Evolutionary conservation across 2,113 vertebrate species (phyloP).

Genomic region (Atherinomorus stipes): DNA sequence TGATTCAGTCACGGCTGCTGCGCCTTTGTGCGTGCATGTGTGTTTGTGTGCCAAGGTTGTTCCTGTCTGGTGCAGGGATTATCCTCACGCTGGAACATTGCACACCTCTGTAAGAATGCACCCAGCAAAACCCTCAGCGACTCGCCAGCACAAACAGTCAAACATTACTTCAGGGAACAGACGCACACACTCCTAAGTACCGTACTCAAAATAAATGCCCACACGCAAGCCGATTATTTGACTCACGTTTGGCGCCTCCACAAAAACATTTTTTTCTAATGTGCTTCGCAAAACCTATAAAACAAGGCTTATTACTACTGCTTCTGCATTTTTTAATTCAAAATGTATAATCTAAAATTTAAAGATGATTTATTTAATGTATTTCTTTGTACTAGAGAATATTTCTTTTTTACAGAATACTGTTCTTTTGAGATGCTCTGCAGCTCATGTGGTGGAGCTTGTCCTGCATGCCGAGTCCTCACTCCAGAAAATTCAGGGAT

Average conservation of each 20-base stretch:
- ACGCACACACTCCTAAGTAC: background rate
- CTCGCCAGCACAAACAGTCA: conserved; percentile 46
- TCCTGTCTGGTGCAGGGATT: conserved; percentile 64
- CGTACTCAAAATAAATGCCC: conserved; percentile 15
- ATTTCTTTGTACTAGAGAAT: too few species aligned
- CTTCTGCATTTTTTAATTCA: background rate
- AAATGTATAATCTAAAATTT: background rate
- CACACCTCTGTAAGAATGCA: conserved; percentile 45
- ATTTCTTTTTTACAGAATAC: too few species aligned
- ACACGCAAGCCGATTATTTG: background rate
- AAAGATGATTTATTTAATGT: background rate
- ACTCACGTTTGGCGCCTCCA: background rate
- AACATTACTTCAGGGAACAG: conserved; percentile 28
- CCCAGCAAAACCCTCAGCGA: conserved; percentile 8
- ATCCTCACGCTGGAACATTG: conserved; percentile 61
- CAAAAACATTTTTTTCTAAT: background rate
- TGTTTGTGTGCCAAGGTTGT: conserved; percentile 57
- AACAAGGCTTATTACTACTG: background rate
- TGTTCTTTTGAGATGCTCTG: too few species aligned
- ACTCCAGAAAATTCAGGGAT: too few species aligned
- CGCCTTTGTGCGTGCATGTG: conserved; percentile 17
- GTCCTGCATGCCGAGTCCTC: too few species aligned
- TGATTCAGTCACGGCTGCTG: background rate
- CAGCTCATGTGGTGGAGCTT: too few species aligned
- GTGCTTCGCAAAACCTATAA: background rate